Evolutionary conservation across 2,888 invertebrate genomes (phyloP), one percentile per base, ranked within the genome.

Genomic region (Agrochola macilenta): DNA sequence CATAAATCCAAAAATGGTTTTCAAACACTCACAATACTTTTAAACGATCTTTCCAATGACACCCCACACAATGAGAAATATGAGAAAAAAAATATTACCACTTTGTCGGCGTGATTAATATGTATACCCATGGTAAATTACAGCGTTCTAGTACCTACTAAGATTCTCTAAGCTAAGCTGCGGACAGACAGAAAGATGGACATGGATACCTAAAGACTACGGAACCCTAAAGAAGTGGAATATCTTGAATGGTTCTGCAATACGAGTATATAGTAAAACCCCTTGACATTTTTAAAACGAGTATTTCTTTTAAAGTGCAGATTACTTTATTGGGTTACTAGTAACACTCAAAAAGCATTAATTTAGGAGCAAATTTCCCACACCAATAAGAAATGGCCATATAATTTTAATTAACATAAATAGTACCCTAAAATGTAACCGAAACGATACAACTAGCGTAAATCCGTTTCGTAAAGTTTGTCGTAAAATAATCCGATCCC

Each of bases 401-500:
- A 74, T 75, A 84, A 85, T 77, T 84, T 82, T 85, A 83, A 87
- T 84, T 85, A 83, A 82, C 74, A 81, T 73, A 77, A 81, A 84
- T 76, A 83, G 43, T 46, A 69, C 66, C 69, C 57, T 78, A 63
- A 81, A 76, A 79, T 79, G 76, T 76, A 79, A 83, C 75, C 85
- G 58, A 78, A 84, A 81, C 72, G 64, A 78, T 74, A 84, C 84
- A 86, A 86, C 89, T 86, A 86, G 78, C 78, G 74, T 88, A 82
- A 86, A 87, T 88, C 87, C 87, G 76, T 77, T 84, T 76, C 78
- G 83, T 86, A 87, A 85, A 84, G 85, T 87, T 87, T 88, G 85
- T 82, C 87, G 87, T 89, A 88, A 90, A 90, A 91, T 92, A 91
- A 92, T 92, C 91, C 88, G 81, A 83, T 83, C 86, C 84, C 57